Conservation (phyloP, 2,113 vertebrate genomes). For the Zingel zingel region DNA sequence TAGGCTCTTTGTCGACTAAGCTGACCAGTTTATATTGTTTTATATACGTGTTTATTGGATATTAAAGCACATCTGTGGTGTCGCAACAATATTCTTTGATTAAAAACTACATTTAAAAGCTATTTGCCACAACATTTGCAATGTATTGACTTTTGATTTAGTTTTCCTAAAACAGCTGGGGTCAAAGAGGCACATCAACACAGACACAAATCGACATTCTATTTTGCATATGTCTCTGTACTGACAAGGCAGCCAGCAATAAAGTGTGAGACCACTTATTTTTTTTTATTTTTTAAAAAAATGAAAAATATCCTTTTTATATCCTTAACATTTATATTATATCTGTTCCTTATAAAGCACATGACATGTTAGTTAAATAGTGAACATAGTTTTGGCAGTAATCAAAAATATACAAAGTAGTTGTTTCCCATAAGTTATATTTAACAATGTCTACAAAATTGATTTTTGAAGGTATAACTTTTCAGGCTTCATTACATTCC, state of each 20-base stretch:
- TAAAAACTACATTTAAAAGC: slow-evolving; percentile 3
- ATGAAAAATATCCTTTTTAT: slow-evolving; percentile 66
- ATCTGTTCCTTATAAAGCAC: slow-evolving; percentile 60
- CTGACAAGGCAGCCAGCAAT: slow-evolving; percentile 75
- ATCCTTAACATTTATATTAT: slow-evolving; percentile 55
- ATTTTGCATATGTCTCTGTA: slow-evolving; percentile 37
- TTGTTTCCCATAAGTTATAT: slow-evolving; percentile 21
- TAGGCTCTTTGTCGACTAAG: slow-evolving; percentile 22
- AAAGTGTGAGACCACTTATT: slow-evolving; percentile 39
- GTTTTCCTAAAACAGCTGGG: slow-evolving; percentile 30
- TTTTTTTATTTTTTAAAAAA: slow-evolving; percentile 28
- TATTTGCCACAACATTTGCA: slow-evolving; percentile 31
- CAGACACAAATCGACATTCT: slow-evolving; percentile 20
- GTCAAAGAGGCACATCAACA: slow-evolving; percentile 29
- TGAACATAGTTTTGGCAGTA: slow-evolving; percentile 38
- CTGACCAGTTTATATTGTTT: slow-evolving; percentile 51
- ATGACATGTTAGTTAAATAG: slow-evolving; percentile 33
- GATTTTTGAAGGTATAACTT: slow-evolving; percentile 46
- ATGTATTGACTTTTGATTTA: slow-evolving; percentile 21
- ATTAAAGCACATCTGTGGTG: slow-evolving; percentile 43
- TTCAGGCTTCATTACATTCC: slow-evolving; percentile 81
- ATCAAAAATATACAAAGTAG: slow-evolving; percentile 15
- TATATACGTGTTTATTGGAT: slow-evolving; percentile 35
- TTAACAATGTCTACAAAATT: slow-evolving; percentile 32
- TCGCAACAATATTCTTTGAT: slow-evolving; percentile 26